Base-by-base conservation (phyloP, 2,113 vertebrate genomes). In the Mustela lutreola region DNA sequence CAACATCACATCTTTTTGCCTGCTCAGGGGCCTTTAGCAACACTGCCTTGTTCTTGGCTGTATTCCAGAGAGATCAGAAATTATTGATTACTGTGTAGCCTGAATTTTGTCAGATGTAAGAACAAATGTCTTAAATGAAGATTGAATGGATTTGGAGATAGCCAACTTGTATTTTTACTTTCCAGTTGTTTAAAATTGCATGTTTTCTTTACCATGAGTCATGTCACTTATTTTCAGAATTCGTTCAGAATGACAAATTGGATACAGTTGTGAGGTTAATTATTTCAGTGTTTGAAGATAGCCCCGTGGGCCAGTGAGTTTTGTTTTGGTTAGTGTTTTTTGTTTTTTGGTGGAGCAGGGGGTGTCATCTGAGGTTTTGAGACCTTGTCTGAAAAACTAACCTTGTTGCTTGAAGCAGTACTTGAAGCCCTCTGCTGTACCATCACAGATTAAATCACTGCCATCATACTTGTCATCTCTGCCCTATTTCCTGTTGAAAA, bases 281-380 rank as follows among this genome's bases (percentile, higher is more conserved):
- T 97, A 91, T 91, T 97, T 93, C 96, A 89, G 24, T 94, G 93
- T 93, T 95, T 98, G 97, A 97, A 95, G 92, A 95, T 94, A 79
- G 96, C 81, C 96, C n/a, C 11, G 63, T 0, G 0, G 18, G 95
- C 96, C n/a, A 14, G 80, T 0, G 0, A 19, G 95, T 96, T 98
- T 91, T 15, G 15, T 5, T 31, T 48, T 76, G 28, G 42, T 9
- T 70, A 18, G 33, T n/a, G 12, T 67, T 67, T 76, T 94, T 48
- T 76, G 42, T 12, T 76, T 28, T 48, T 91, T 96, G 58, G 58
- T 56, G 16, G 53, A 1, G 16, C 45, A 16, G 4, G 16, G 53
- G 15, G 16, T 94, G 87, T 93, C 85, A 7, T 88, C 81, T 86
- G 78, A 48, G 85, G 56, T 94, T 96, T 96, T 63, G 53, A 94